Conservation (phyloP, 35 echinoderm and acorn worm genomes). For the Strongylocentrotus purpuratus region DNA sequence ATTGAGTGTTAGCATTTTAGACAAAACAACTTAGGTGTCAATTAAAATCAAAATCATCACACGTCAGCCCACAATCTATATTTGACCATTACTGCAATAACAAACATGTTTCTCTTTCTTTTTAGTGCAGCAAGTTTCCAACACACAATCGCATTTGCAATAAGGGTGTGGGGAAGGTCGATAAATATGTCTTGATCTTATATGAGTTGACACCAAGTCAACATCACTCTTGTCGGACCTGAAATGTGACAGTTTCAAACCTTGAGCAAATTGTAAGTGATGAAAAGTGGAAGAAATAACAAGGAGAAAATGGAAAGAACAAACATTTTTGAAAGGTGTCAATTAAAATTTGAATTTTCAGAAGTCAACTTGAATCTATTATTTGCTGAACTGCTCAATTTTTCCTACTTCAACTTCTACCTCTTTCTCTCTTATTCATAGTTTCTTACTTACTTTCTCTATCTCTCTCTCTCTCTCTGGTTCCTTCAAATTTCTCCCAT, state of each 20-base stretch:
- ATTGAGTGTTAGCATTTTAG: background rate
- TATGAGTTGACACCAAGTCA: background rate
- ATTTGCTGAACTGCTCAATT: background rate
- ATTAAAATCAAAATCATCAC: too few species aligned
- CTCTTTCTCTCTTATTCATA: too few species aligned
- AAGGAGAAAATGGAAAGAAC: background rate
- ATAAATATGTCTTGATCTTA: too few species aligned
- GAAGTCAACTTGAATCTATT: background rate
- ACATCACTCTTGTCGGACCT: background rate
- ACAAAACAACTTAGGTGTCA: background rate
- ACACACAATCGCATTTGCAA: background rate
- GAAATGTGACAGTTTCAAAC: background rate
- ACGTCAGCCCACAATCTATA: too few species aligned
- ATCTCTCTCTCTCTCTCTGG: background rate
- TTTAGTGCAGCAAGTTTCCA: background rate
- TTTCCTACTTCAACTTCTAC: background rate
- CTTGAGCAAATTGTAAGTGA: background rate
- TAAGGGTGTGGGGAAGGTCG: background rate
- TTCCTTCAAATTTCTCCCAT: background rate
- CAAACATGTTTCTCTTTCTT: background rate
- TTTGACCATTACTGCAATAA: too few species aligned
- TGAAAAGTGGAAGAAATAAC: background rate
- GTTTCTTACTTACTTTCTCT: background rate
- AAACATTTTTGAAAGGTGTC: conserved; percentile 3
- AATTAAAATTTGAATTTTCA: background rate